Evolutionary conservation across 2,888 invertebrate species (phyloP), one percentile per base, ranked within the genome.

Genomic region (Brenthis daphne): DNA sequence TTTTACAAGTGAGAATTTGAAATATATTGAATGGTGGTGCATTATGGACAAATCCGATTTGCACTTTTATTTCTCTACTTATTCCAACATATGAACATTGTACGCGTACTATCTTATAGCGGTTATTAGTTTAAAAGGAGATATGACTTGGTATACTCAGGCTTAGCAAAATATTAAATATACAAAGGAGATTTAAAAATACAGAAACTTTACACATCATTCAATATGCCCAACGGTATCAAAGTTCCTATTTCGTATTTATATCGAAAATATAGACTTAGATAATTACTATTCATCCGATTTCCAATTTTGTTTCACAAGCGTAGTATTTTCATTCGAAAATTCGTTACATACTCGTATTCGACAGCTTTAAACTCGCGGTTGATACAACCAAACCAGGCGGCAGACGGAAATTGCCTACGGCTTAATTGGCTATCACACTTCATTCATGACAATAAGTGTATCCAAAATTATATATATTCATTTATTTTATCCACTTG

Each of bases 351-450:
- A 29, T 53, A 33, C 14, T 14, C 12, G 56, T 57, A 3, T 55
- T 43, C 29, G 65, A 50, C 57, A 57, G 57, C 48, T 65, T 65
- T 37, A 57, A 57, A 53, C 29, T 61, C 43, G 57, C 48, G 37
- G 57, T 65, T 51, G 37, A 57, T 65, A 57, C 53, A 61, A 61
- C 61, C 57, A 57, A 20, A 53, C 16, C 57, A 57, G 33, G 48
- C 57, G 48, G 50, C 43, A 53, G 65, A 63, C 61, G 61, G 37
- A 53, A 57, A 65, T 65, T 58, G 51, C 53, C 57, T n/a, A 65
- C 53, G 51, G 65, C 57, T 50, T 56, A 65, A 57, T 65, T 57
- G 65, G 65, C 57, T 57, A 53, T 53, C 53, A 53, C 57, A 57
- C 20, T 43, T 53, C 65, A 20, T 57, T 65, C 53, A 47, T 57